Evolutionary conservation across 2,113 vertebrate species (phyloP), one percentile per base, ranked within the genome.

Genomic region (Sander lucioperca): DNA sequence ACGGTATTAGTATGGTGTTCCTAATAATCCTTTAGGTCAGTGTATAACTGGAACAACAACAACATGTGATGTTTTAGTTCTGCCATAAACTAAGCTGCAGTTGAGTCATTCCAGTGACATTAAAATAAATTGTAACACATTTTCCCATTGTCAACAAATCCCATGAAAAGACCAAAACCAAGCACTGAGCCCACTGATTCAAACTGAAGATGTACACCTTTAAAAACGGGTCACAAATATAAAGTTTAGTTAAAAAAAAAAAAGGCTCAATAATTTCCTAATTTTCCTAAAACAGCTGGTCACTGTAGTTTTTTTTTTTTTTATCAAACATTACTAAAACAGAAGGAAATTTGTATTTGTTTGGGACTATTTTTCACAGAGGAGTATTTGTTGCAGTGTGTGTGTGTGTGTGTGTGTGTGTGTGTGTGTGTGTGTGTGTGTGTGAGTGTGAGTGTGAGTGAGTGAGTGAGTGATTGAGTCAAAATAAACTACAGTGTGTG

Each of bases 11-110:
- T 27, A 27, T 27, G 27, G 27, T 27, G 27, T 27, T 27, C 27
- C 27, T 27, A 27, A 27, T 27, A 27, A 27, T 27, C 27, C 2
- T 27, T 27, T 27, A 27, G 27, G 27, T 2, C 2, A 27, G 27
- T 27, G 27, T 27, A 16, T 53, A 33, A 45, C 57, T 59, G 79
- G 73, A 85, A 72, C 80, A 59, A 64, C 80, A 59, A 64, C 33
- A 68, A 56, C 83, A 66, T 81, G 84, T 88, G 86, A 83, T 2
- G 12, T 51, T 78, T 84, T 48, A 3, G 12, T 54, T 61, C 58
- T 51, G 50, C 68, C 4, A 13, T 21, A 12, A 73, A 11, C 15
- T 21, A 48, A 53, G 63, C 18, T 13, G 21, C 11, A 36, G 39
- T 69, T 50, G 3, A 45, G 27, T 85, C 83, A 68, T 15, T 39